These are phyloP conservation scores for Hypsibius dujardini DNA, from an alignment of 1,140 invertebrate genomes.

Conservation along the genomic window DNA sequence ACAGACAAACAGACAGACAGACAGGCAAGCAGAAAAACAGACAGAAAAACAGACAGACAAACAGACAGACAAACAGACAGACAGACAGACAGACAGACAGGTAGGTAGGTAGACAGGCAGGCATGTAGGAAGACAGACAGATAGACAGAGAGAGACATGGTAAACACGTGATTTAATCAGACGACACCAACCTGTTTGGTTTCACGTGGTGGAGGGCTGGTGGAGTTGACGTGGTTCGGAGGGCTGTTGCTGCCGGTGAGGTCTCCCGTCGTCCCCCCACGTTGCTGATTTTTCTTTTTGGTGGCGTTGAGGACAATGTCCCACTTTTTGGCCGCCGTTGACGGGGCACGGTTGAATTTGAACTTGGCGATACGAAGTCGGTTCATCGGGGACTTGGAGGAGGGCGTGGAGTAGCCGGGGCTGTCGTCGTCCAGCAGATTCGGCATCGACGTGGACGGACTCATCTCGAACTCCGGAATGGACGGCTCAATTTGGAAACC, in stretches of 20 bases:
- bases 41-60: too few relatives aligned
- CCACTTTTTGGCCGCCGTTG: not conserved
- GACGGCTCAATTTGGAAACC: slow-evolving; percentile 57
- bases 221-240: not conserved
- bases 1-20: too few relatives aligned
- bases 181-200: not conserved
- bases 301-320: not conserved
- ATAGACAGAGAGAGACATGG: too few relatives aligned
- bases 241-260: not conserved
- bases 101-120: too few relatives aligned
- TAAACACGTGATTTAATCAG: too few relatives aligned
- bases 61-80: too few relatives aligned
- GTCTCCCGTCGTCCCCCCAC: not conserved
- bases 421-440: slow-evolving; percentile 14
- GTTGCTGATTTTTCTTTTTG: not conserved
- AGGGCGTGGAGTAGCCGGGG: not conserved
- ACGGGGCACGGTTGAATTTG: not conserved
- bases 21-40: too few relatives aligned
- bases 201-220: not conserved
- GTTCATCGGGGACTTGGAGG: not conserved
- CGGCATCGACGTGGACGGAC: not conserved
- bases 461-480: slow-evolving; percentile 15
- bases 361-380: slow-evolving; percentile 8
- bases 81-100: too few relatives aligned
- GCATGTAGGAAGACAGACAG: too few relatives aligned